Evolutionary conservation across 2,797 vertebrate genomes (phyloP).

Genomic region (Coregonus ussuriensis): DNA sequence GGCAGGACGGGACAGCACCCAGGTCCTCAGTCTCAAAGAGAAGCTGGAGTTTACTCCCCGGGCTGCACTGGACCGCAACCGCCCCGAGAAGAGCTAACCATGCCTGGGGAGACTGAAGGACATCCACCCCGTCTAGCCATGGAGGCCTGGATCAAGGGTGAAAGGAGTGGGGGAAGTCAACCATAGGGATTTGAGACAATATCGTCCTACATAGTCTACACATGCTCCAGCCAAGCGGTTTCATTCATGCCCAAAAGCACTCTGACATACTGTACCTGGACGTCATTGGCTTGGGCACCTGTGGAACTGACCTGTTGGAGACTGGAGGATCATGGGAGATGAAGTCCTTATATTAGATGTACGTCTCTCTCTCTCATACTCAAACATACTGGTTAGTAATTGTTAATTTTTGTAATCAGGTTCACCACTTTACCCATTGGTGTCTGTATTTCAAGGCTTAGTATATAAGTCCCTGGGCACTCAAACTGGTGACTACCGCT

Average conservation of each 20-base stretch:
- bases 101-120: constrained; percentile 12
- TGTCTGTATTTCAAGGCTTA: too few relatives aligned
- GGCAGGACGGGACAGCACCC: constrained; percentile 83
- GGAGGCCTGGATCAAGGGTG: not conserved
- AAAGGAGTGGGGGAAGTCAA: not conserved
- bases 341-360: too few relatives aligned
- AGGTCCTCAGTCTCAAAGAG: constrained; percentile 95
- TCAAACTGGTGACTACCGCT: too few relatives aligned
- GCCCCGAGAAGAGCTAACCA: constrained; percentile 85
- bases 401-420: too few relatives aligned
- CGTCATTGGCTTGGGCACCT: not conserved
- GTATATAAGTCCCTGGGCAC: too few relatives aligned
- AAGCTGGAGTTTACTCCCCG: constrained; percentile 92
- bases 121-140: constrained; percentile 1
- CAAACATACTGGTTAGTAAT: too few relatives aligned
- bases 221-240: not conserved
- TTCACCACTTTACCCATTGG: too few relatives aligned
- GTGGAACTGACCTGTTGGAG: not conserved
- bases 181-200: not conserved
- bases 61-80: constrained; percentile 93
- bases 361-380: too few relatives aligned
- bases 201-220: constrained; percentile 10
- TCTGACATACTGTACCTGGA: not conserved
- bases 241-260: constrained; percentile 3
- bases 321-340: not conserved